Evolutionary conservation across 2,113 vertebrate species (phyloP).

Genomic region (Fukomys damarensis): DNA sequence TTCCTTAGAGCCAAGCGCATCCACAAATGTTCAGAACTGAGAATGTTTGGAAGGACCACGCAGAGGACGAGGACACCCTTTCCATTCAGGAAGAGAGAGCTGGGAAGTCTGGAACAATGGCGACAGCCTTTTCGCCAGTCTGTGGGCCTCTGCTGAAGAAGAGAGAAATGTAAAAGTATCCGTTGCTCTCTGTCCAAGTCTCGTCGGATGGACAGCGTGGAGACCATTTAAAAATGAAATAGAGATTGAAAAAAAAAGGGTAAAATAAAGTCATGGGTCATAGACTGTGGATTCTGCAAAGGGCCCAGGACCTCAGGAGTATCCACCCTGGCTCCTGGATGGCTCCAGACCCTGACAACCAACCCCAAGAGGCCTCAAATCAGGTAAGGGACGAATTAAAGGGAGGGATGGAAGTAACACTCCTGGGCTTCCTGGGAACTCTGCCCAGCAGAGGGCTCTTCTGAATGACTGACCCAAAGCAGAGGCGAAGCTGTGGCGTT

Average conservation of each 20-base stretch:
- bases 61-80: neutral
- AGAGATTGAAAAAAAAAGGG: too few relatives aligned
- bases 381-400: neutral
- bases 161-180: neutral
- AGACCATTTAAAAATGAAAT: neutral
- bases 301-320: too few relatives aligned
- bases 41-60: neutral
- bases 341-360: neutral
- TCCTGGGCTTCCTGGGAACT: neutral
- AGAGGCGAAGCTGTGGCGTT: neutral
- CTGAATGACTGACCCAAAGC: neutral
- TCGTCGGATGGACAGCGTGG: neutral
- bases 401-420: neutral
- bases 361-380: neutral
- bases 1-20: neutral
- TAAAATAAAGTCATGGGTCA: neutral
- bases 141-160: neutral
- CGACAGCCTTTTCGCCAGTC: neutral
- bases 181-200: neutral
- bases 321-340: too few relatives aligned
- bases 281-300: neutral
- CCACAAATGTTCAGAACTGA: neutral
- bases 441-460: neutral
- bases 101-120: too few relatives aligned
- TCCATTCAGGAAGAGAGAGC: neutral